Evolutionary conservation across 2,113 vertebrate genomes (phyloP).

Genomic region (Sinocyclocheilus maitianheensis): DNA sequence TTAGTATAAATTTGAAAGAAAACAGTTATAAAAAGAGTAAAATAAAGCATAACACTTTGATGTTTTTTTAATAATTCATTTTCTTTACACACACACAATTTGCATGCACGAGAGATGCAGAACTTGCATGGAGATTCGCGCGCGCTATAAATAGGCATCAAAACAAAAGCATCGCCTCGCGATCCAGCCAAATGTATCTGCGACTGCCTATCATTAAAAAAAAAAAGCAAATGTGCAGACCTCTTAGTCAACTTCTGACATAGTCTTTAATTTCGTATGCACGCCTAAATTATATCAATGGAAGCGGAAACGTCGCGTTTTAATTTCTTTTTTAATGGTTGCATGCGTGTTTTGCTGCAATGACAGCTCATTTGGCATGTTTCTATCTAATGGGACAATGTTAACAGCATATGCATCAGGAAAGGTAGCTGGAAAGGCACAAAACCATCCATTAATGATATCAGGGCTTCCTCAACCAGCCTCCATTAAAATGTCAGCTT

Average conservation of each 20-base stretch:
- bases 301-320: background rate
- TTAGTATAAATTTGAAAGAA: background rate
- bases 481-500: slow-evolving; percentile 71
- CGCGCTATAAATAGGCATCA: slow-evolving; percentile 43
- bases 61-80: background rate
- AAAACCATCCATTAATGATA: slow-evolving; percentile 42
- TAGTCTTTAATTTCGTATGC: background rate
- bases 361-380: background rate
- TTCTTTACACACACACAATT: background rate
- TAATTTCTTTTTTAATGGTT: background rate
- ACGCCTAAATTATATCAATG: background rate
- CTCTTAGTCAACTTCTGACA: background rate
- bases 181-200: slow-evolving; percentile 28
- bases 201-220: background rate
- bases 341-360: background rate
- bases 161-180: slow-evolving; percentile 41
- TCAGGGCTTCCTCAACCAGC: slow-evolving; percentile 35
- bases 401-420: slow-evolving; percentile 5
- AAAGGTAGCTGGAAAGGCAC: background rate
- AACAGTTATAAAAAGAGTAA: background rate
- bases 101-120: slow-evolving; percentile 1
- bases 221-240: background rate
- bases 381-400: background rate
- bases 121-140: slow-evolving; percentile 1
- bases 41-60: background rate